Base-by-base conservation (phyloP, 2,113 vertebrate genomes). In the Rhabdomys dilectus region DNA sequence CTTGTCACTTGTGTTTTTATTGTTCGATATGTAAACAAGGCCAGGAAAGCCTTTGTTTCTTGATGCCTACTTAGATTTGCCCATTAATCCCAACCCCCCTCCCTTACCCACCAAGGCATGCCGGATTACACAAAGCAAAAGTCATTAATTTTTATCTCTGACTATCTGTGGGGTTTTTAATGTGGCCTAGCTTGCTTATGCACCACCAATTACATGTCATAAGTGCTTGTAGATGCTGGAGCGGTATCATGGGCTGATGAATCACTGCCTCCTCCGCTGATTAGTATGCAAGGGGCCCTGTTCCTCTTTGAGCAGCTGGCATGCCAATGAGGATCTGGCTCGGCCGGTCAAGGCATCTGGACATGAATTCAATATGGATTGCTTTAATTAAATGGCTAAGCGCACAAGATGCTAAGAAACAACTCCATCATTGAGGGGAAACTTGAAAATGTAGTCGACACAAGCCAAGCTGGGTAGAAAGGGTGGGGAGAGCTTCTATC, bases 91-190 rank as follows among this genome's bases (percentile, higher is more conserved):
- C 96, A 62, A 80, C 97, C 96, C 95, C 97, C 98, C 91, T 96
- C 98, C 98, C 73, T 60, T 97, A 97, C 97, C 98, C 97, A 98
- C 98, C 98, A 97, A 95, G 78, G 97, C 98, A 98, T 85, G 92
- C 98, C 98, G 98, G 98, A 99, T 99, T 99, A 99, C 98, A 99
- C 98, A 99, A 99, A 99, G 99, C 99, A 99, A 99, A 99, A 99
- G 99, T 99, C 99, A 99, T 99, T 99, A 99, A 99, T 99, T 99
- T 99, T 99, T 99, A 99, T 99, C 99, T 99, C 98, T 98, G 99
- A 99, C 98, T 99, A 99, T 99, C 98, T 99, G 98, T 99, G 98
- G 98, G 99, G 98, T 99, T 99, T 99, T 99, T 99, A 99, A 99
- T 99, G 99, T 98, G 98, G 99, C 98, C 99, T 98, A 98, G 98